Base-by-base conservation (phyloP, 1,140 invertebrate species). In the Cherax quadricarinatus region DNA sequence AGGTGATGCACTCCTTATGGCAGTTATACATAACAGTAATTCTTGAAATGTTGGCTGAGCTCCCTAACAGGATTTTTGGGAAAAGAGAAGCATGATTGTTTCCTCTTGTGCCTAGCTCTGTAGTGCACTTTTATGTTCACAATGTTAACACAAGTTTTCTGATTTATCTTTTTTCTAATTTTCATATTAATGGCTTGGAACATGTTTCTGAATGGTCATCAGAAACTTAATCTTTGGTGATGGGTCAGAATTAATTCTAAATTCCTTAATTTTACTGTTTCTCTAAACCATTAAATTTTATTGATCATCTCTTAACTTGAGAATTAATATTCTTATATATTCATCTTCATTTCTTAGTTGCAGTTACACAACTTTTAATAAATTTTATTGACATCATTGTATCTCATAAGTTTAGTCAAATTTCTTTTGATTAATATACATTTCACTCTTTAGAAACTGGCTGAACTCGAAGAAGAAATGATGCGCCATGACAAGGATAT, bases 401-500 rank as follows among this genome's bases (percentile, higher is more conserved):
- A 79, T 1, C 41, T 9, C 6, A 48, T 30, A 24, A 49, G 24
- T 70, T 86, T 51, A 86, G 48, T 18, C 12, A 70, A 49, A 41
- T 70, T 75, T 75, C 6, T 12, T 75, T 30, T 30, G 30, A 75
- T 9, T 66, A 66, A 75, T 75, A 12, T 75, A 30, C 30, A 10
- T 75, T 24, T 75, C n/a, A 30, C 30, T 9, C 70, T 75, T 21
- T 94, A 95, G 80, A 95, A 95, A 92, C 95, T 96, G 62, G 95
- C 95, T 91, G 96, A 95, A 83, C 95, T 96, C 66, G 96, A 96
- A 92, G 96, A 95, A 88, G 95, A 96, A 94, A 96, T 96, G 93
- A 95, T 95, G 73, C 95, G 96, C 73, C 96, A 96, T 94, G 96
- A 96, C 86, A 78, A 92, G 48, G 92, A 85, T 75, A 93, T 93